These are phyloP conservation scores for Aporrectodea caliginosa DNA, from an alignment of 1,140 invertebrate genomes.

Conservation along the genomic window DNA sequence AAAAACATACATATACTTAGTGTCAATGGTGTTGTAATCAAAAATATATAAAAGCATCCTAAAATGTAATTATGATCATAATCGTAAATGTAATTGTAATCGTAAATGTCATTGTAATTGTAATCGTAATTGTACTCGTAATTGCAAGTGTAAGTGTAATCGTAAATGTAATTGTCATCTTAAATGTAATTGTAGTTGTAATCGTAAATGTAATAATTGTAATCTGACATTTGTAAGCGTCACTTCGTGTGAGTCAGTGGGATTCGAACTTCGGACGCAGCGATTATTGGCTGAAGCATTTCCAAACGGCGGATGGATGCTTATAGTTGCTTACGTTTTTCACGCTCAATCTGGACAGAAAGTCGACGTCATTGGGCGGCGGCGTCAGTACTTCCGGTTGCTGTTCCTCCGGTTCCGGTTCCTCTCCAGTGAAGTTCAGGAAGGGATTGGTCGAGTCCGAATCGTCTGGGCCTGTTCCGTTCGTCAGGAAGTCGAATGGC, in stretches of 20 bases:
- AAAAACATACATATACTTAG: no score
- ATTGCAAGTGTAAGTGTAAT: no score
- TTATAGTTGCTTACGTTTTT: not conserved
- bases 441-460: not conserved
- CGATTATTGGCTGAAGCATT: not conserved
- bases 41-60: no score
- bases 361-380: not conserved
- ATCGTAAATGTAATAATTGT: not conserved
- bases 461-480: not conserved
- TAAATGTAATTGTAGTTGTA: not conserved
- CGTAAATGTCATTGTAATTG: no score
- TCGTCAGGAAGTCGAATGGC: not conserved
- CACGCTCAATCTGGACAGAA: not conserved
- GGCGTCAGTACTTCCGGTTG: not conserved
- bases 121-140: no score
- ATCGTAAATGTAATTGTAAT: no score
- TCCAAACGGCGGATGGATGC: no score
- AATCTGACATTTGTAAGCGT: not conserved
- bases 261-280: not conserved
- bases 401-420: not conserved
- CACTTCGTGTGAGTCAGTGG: not conserved
- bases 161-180: not conserved
- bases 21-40: no score
- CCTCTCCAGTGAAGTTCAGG: not conserved
- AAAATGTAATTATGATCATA: no score